These are phyloP conservation scores for Boloria euphrosyne DNA, from an alignment of 2,888 invertebrate species.

Conservation along the genomic window DNA sequence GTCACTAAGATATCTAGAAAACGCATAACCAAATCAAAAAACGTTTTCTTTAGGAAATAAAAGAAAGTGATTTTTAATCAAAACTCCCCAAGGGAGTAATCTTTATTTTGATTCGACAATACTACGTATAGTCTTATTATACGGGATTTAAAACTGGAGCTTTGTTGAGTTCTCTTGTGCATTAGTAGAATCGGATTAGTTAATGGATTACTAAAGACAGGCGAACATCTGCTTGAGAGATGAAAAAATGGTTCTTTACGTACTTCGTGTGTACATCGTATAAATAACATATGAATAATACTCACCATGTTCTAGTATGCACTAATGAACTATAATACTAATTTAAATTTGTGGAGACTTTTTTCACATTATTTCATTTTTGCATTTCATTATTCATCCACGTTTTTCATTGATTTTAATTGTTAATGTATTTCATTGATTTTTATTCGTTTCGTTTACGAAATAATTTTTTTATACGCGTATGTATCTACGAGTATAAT, in stretches of 20 bases:
- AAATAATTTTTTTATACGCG: no score
- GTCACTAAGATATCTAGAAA: no score
- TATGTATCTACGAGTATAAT: no score
- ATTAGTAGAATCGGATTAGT: constrained; percentile 43
- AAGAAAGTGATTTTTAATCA: constrained; percentile 11
- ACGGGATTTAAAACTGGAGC: constrained; percentile 24
- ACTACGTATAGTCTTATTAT: constrained; percentile 12
- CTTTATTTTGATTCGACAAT: constrained; percentile 14
- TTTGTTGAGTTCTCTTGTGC: constrained; percentile 33
- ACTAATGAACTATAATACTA: constrained; percentile 1
- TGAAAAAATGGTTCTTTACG: constrained; percentile 8
- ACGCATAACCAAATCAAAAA: no score
- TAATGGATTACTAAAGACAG: constrained; percentile 43
- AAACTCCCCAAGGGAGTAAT: constrained; percentile 6
- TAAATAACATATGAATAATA: not conserved
- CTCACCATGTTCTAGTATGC: not conserved
- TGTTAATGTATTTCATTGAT: no score
- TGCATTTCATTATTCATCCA: no score
- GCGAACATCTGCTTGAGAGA: constrained; percentile 21
- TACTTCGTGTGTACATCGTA: not conserved
- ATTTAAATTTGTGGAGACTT: not conserved
- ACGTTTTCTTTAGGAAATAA: not conserved
- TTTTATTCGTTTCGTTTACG: no score
- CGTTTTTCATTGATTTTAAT: no score
- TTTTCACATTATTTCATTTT: not conserved